These are phyloP conservation scores for Corythornis cristatus DNA, from an alignment of 2,113 vertebrate genomes.

Conservation along the genomic window DNA sequence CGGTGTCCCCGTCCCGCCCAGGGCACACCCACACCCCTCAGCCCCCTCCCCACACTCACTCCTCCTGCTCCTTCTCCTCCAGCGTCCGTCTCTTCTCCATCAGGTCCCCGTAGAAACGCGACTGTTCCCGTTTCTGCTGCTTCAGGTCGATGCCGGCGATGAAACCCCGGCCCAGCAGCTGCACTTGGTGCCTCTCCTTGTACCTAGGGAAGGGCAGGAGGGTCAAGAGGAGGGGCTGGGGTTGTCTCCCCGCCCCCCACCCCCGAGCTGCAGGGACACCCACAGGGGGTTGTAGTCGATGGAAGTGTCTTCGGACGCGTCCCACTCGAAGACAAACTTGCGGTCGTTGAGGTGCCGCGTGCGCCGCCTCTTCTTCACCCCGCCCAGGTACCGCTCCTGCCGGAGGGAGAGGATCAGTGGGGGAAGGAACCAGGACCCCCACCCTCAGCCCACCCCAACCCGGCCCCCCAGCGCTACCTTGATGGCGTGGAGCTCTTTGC, in stretches of 20 bases:
- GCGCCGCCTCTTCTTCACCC: constrained; percentile 91
- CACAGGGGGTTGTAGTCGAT: constrained; percentile 96
- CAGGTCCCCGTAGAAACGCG: constrained; percentile 93
- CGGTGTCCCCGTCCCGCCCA: not conserved
- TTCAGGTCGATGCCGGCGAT: constrained; percentile 97
- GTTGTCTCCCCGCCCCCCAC: not conserved
- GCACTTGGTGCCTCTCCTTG: constrained; percentile 95
- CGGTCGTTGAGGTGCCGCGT: constrained; percentile 96
- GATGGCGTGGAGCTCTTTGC: constrained; percentile 94
- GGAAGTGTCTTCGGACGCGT: constrained; percentile 94
- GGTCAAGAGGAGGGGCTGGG: not conserved
- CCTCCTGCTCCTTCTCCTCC: constrained; percentile 98
- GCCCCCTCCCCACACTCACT: constrained; percentile 77
- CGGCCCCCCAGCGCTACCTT: constrained; percentile 74
- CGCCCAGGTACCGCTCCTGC: constrained; percentile 95
- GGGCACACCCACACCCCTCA: not conserved
- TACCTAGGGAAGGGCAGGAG: constrained; percentile 76
- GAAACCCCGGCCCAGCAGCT: constrained; percentile 93
- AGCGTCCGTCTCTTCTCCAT: constrained; percentile 95
- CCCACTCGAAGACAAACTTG: constrained; percentile 99
- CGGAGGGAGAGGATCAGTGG: not conserved
- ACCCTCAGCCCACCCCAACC: fast-evolving
- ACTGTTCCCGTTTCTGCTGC: constrained; percentile 97
- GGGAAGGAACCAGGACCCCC: fast-evolving
- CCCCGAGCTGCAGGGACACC: not conserved